Conservation (phyloP, 2,888 invertebrate species). For the Amphiduros pacificus region DNA sequence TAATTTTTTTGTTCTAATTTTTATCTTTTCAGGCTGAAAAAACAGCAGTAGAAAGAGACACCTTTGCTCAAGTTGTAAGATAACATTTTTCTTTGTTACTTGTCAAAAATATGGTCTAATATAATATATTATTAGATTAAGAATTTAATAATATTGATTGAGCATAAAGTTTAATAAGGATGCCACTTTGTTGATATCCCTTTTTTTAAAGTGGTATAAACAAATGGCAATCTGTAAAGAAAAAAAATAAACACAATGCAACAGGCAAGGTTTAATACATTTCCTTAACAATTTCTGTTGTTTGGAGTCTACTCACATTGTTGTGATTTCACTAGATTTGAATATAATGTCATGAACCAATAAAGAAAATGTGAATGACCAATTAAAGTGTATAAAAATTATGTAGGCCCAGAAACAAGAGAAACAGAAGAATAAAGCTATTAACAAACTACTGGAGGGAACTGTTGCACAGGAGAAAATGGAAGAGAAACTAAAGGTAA, state of each 20-base stretch:
- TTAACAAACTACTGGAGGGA: conserved; percentile 44
- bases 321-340: too few species aligned
- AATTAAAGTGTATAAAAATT: too few species aligned
- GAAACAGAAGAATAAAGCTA: conserved; percentile 41
- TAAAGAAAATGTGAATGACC: too few species aligned
- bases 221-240: too few species aligned
- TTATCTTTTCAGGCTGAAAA: conserved; percentile 46
- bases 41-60: conserved; percentile 52
- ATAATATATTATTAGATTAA: not conserved
- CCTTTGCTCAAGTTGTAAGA: conserved; percentile 49
- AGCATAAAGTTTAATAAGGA: too few species aligned
- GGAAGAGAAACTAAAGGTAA: conserved; percentile 51
- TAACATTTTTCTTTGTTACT: not conserved
- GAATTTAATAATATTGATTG: not conserved
- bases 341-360: too few species aligned
- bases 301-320: too few species aligned
- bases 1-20: not conserved
- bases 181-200: too few species aligned
- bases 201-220: too few species aligned
- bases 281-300: too few species aligned
- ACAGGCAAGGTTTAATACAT: too few species aligned
- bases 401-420: conserved; percentile 40
- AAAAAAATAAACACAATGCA: too few species aligned
- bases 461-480: conserved; percentile 45
- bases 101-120: not conserved